Evolutionary conservation across 2,113 vertebrate species (phyloP).

Genomic region (Osmerus eperlanus): DNA sequence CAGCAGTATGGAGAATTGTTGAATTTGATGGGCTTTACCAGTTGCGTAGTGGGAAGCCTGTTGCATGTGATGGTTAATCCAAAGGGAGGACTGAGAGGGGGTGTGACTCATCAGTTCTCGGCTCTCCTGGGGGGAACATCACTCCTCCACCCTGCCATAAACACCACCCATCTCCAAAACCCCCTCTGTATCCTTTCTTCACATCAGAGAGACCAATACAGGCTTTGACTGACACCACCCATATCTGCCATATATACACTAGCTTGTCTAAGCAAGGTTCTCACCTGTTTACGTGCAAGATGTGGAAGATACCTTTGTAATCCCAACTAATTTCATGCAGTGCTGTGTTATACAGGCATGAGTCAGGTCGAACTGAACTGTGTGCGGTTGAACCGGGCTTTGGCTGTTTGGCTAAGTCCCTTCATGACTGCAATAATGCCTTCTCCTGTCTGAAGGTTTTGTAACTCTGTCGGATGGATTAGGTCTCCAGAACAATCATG

Average conservation of each 20-base stretch:
- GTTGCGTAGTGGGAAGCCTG: constrained; percentile 54
- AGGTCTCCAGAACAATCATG: constrained; percentile 70
- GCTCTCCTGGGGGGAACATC: constrained; percentile 25
- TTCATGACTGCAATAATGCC: constrained; percentile 69
- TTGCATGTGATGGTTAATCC: constrained; percentile 65
- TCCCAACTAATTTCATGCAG: constrained; percentile 52
- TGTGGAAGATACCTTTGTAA: constrained; percentile 17
- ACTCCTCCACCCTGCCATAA: not conserved
- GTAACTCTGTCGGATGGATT: constrained; percentile 74
- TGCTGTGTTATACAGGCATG: constrained; percentile 48
- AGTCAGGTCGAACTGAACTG: constrained; percentile 54
- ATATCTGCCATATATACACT: not conserved
- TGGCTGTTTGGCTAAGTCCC: constrained; percentile 51
- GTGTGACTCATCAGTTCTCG: constrained; percentile 54
- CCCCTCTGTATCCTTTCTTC: constrained; percentile 17
- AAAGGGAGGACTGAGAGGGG: constrained; percentile 41
- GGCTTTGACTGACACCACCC: constrained; percentile 33
- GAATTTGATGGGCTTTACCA: constrained; percentile 47
- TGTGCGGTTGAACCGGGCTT: constrained; percentile 51
- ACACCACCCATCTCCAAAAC: constrained; percentile 11
- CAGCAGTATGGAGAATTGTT: constrained; percentile 40
- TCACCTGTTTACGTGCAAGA: not conserved
- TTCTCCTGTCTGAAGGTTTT: constrained; percentile 71
- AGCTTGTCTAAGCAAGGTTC: not conserved
- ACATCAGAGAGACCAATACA: constrained; percentile 42